phyloP scores from a whole-genome alignment of 2,888 invertebrate species.

The Rhagonycha fulva region DNA sequence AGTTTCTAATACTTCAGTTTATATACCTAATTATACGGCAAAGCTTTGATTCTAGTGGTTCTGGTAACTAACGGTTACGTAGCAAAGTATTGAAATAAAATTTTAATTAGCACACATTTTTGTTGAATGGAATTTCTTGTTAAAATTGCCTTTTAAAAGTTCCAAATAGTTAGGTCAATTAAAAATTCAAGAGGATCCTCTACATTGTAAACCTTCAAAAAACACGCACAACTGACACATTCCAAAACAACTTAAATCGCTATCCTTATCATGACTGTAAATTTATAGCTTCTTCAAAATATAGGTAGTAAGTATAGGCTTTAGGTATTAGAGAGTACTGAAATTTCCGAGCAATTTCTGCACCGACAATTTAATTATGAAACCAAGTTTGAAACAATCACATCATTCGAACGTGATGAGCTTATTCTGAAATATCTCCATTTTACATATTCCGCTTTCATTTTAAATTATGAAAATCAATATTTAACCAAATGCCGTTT shows the following conservation, averaged over 20 bases:
- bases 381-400: conserved; percentile 9
- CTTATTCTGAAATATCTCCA: conserved; percentile 7
- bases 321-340: background rate
- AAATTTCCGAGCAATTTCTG: conserved; percentile 10
- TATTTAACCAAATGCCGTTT: conserved; percentile 1
- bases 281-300: background rate
- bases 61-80: too few relatives aligned
- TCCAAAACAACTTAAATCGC: background rate
- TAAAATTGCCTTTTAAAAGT: too few relatives aligned
- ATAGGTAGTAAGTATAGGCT: background rate
- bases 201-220: background rate
- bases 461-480: conserved; percentile 1
- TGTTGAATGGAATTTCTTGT: too few relatives aligned
- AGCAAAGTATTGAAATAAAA: too few relatives aligned
- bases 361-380: conserved; percentile 13
- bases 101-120: too few relatives aligned
- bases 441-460: conserved; percentile 13
- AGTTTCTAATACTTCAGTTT: background rate
- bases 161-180: background rate
- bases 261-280: background rate
- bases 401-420: conserved; percentile 10
- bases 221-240: background rate
- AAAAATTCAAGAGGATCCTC: background rate
- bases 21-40: background rate
- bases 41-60: background rate